Percentiles rank a stretch among this genome's conserved stretches.
These are phyloP conservation scores for Stomatorhinus ivindoensis DNA, from an alignment of 2,113 vertebrate species.

Conservation along the genomic window DNA sequence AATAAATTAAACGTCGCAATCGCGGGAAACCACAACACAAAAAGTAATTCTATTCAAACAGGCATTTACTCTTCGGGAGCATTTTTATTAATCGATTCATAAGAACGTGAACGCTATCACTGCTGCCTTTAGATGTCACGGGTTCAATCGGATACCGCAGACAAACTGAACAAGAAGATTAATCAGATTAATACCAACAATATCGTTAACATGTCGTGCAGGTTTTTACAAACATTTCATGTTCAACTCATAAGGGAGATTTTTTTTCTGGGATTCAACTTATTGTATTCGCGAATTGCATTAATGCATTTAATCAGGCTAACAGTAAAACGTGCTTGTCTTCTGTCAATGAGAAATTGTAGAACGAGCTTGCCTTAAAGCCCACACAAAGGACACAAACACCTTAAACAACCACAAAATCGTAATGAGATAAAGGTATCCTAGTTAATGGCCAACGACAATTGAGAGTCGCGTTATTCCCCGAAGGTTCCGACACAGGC, in stretches of 20 bases:
- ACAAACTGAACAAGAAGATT: not conserved
- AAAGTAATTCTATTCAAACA: not conserved
- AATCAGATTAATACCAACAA: not conserved
- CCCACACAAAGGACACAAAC: not conserved
- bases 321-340: not conserved
- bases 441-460: conserved; percentile 18
- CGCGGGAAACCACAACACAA: not conserved
- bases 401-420: not conserved
- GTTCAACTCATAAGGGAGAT: not conserved
- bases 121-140: not conserved
- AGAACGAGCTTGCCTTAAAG: not conserved
- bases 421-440: conserved; percentile 30
- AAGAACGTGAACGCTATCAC: not conserved
- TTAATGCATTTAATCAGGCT: not conserved
- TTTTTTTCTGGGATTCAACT: not conserved
- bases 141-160: not conserved
- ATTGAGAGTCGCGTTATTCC: not conserved
- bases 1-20: not conserved
- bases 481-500: not conserved
- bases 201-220: not conserved
- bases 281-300: not conserved
- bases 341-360: not conserved
- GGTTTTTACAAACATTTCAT: not conserved
- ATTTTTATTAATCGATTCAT: not conserved
- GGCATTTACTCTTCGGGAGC: not conserved